Evolutionary conservation across 2,888 invertebrate genomes (phyloP).

Genomic region (Dynastes grantii): DNA sequence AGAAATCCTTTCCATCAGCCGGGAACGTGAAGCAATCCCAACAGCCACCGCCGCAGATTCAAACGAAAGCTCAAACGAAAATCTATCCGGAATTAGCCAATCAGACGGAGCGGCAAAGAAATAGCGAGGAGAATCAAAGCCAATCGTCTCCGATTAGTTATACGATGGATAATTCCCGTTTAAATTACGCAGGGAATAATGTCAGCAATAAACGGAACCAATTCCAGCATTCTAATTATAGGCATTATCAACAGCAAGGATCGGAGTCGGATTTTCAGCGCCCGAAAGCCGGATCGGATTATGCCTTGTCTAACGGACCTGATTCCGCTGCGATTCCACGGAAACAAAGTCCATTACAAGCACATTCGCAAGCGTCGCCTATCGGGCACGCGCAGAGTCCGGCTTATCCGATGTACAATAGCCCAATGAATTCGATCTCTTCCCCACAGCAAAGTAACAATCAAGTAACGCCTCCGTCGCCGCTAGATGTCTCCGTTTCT

Average conservation of each 20-base stretch:
- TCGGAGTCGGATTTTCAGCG: conserved; percentile 76
- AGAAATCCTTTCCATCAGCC: conserved; percentile 58
- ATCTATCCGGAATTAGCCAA: conserved; percentile 79
- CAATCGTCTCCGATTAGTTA: conserved; percentile 84
- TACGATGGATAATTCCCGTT: conserved; percentile 80
- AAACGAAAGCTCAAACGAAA: conserved; percentile 86
- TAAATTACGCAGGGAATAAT: conserved; percentile 76
- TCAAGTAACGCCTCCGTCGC: conserved; percentile 77
- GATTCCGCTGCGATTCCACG: conserved; percentile 79
- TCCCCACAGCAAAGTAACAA: conserved; percentile 81
- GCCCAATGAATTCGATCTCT: conserved; percentile 84
- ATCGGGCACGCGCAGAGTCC: conserved; percentile 84
- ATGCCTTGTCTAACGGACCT: conserved; percentile 66
- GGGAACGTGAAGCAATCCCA: conserved; percentile 63
- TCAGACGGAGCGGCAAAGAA: conserved; percentile 65
- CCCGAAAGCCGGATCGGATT: conserved; percentile 72
- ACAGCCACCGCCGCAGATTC: conserved; percentile 73
- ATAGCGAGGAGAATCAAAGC: conserved; percentile 73
- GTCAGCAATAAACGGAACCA: conserved; percentile 70
- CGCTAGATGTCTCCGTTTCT: conserved; percentile 80
- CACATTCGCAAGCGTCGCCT: conserved; percentile 82
- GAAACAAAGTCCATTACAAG: conserved; percentile 79
- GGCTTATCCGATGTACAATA: conserved; percentile 88
- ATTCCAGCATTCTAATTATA: conserved; percentile 71
- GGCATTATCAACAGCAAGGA: conserved; percentile 76